Conservation (phyloP, 2,797 vertebrate species). For the Nyctalus aviator region DNA sequence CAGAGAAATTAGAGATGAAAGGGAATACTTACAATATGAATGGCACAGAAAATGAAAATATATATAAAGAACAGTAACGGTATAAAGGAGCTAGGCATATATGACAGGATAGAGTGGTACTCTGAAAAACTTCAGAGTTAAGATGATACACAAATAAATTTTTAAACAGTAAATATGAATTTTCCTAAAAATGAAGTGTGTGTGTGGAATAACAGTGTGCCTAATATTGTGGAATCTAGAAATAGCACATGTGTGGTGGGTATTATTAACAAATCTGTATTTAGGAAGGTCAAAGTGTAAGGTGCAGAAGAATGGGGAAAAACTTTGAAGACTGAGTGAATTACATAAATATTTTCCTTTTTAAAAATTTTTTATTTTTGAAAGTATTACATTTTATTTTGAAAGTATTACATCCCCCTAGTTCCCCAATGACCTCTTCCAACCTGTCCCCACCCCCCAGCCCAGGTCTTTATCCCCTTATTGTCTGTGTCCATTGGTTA, state of each 20-base stretch:
- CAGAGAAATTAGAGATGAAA: background rate
- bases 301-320: background rate
- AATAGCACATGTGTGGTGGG: background rate
- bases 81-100: background rate
- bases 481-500: too few species aligned
- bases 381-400: too few species aligned
- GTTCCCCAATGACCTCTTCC: too few species aligned
- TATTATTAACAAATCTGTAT: background rate
- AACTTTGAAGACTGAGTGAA: background rate
- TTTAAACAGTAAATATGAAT: background rate
- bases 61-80: background rate
- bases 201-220: background rate
- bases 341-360: background rate
- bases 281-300: background rate
- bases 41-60: background rate
- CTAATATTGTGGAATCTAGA: background rate
- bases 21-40: background rate
- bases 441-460: too few species aligned
- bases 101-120: background rate
- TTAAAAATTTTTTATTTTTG: too few species aligned
- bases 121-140: background rate
- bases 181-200: background rate
- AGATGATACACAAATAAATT: background rate
- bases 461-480: too few species aligned
- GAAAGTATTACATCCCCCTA: too few species aligned